Evolutionary conservation across 2,113 vertebrate species (phyloP), one percentile per base, ranked within the genome.

Genomic region (Pangasianodon gigas): DNA sequence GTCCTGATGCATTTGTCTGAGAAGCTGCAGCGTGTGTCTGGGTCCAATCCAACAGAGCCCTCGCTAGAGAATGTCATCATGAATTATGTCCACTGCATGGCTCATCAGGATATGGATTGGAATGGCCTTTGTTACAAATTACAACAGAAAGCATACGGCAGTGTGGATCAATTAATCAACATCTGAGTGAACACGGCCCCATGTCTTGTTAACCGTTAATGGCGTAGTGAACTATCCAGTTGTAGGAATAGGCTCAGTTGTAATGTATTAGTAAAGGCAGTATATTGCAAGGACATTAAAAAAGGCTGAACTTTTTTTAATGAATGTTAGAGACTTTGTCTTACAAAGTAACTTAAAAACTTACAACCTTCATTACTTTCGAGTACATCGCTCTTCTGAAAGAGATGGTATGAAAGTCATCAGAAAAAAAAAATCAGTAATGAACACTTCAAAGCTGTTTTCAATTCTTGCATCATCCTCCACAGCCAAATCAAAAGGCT

Each of bases 121-220:
- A 90, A 88, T 83, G 84, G 89, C 87, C 91, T 91, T 88, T 90
- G 87, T 88, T 83, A 69, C 91, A 88, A 89, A 91, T 91, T 86
- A 88, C 83, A 91, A 54, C 85, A 84, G 65, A 85, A 69, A 86
- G 83, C 87, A 92, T 67, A 88, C 16, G 69, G 69, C 91, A 62
- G n/a, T 19, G 32, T 89, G 62, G 69, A 90, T 90, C 84, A 90
- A 90, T 92, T 89, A 89, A 87, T 92, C 84, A 86, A 54, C 74
- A 69, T 56, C 58, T 51, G 87, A 90, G 83, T 54, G 75, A 90
- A 56, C 46, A 19, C 56, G 14, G 56, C 77, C 13, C 60, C 19
- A 8, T 51, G 86, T 89, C 91, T 80, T 82, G 79, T 67, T 90
- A 74, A 67, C 58, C 7, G 29, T 87, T 84, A 86, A 24, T 75